Base-by-base conservation (phyloP, 2,113 vertebrate species). In the Progne subis region DNA sequence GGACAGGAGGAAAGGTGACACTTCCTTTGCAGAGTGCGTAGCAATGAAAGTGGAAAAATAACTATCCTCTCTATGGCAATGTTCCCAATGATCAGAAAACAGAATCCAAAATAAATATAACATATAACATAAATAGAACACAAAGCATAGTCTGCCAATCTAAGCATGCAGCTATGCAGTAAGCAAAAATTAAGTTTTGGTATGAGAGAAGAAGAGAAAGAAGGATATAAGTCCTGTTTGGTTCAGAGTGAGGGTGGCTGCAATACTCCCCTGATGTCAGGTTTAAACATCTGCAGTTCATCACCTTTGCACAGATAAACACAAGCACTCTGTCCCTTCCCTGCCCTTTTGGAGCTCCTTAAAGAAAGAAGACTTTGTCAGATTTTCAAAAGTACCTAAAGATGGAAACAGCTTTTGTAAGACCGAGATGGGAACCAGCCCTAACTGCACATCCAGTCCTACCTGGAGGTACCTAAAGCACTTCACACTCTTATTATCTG, bases 161-260 rank as follows among this genome's bases (percentile, higher is more conserved):
- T 60, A 63, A 65, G 25, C 0, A 0, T 4, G 50, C 29, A 84
- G 53, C 19, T 26, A 56, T 29, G 15, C 9, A 77, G 9, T 3
- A 4, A 28, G 4, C 6, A 32, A 84, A 77, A 55, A 6, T 5
- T n/a, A 21, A 44, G 18, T 11, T 74, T 29, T 31, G n/a, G 19
- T 11, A 31, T n/a, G 11, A 69, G 5, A 80, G 57, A 52, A 75
- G 50, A 56, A 67, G 34, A 75, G 23, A 65, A 32, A 59, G 8
- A 53, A 50, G 26, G 34, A 32, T 14, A 3, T 23, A 86, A 56
- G 3, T 11, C 37, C 20, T 77, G 44, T 12, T 3, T 50, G 34
- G 28, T 34, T 88, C 53, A 68, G 68, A 82, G 61, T 0, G 2
- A 80, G 80, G 12, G 31, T 8, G 1, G 29, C 34, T 69, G 37